phyloP scores from a whole-genome alignment of 2,888 invertebrate genomes.

The Globia sparganii region DNA sequence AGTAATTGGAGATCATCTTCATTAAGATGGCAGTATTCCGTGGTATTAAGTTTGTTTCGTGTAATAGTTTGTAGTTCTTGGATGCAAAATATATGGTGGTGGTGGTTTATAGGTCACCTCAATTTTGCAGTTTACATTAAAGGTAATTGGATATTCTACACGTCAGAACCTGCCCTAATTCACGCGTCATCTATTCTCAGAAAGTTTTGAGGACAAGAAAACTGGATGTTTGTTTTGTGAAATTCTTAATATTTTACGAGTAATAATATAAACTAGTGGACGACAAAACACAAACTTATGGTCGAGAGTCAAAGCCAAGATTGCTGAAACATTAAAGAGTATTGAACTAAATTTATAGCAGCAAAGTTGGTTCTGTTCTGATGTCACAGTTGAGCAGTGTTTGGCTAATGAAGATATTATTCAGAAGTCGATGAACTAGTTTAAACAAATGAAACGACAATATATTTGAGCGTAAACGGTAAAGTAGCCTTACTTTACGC shows the following conservation, averaged over 20 bases:
- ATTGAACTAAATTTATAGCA: constrained; percentile 46
- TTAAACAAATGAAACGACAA: constrained; percentile 17
- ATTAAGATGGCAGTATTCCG: constrained; percentile 29
- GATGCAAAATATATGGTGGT: constrained; percentile 43
- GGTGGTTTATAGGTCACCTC: constrained; percentile 80
- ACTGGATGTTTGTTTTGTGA: constrained; percentile 17
- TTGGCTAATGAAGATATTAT: constrained; percentile 48
- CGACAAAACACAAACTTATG: constrained; percentile 40
- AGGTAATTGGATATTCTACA: constrained; percentile 75
- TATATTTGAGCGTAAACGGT: constrained; percentile 15
- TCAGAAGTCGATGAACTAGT: constrained; percentile 39
- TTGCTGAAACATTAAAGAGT: constrained; percentile 33
- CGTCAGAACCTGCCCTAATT: constrained; percentile 68
- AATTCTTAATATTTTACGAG: constrained; percentile 47
- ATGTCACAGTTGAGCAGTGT: constrained; percentile 40
- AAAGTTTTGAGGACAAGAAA: constrained; percentile 61
- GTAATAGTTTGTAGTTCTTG: constrained; percentile 51
- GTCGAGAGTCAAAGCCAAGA: constrained; percentile 43
- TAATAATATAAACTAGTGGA: constrained; percentile 41
- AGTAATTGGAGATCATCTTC: constrained; percentile 30
- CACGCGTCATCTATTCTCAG: constrained; percentile 63
- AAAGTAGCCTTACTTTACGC: constrained; percentile 1
- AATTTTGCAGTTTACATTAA: constrained; percentile 75
- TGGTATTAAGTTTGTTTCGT: constrained; percentile 42
- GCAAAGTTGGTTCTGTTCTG: constrained; percentile 25